Evolutionary conservation across 2,113 vertebrate species (phyloP).

Genomic region (Leucosticte australis): DNA sequence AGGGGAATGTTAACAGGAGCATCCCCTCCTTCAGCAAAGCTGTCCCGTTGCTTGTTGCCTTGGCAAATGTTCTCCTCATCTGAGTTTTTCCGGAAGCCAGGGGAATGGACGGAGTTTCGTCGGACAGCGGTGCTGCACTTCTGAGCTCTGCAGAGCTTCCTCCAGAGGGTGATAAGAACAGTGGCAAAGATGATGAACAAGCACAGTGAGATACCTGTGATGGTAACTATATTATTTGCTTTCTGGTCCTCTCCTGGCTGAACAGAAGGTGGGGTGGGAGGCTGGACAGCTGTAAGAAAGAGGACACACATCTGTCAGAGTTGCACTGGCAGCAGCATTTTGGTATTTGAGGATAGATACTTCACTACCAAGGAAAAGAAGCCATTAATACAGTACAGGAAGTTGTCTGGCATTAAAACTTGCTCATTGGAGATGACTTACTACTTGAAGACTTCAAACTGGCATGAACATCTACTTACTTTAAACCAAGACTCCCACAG

Average conservation of each 20-base stretch:
- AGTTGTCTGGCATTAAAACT: neutral
- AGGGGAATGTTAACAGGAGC: conserved; percentile 66
- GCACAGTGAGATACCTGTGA: conserved; percentile 89
- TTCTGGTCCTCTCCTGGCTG: conserved; percentile 62
- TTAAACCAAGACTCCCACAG: neutral
- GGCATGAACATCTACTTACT: neutral
- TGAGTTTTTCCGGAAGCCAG: conserved; percentile 84
- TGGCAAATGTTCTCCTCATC: conserved; percentile 91
- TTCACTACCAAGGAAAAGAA: neutral
- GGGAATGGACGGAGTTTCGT: conserved; percentile 79
- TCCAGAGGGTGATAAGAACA: conserved; percentile 87
- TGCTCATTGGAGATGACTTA: neutral
- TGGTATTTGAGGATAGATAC: neutral
- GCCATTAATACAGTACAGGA: neutral
- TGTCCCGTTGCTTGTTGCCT: conserved; percentile 81
- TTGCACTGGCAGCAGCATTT: neutral
- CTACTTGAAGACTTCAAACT: neutral
- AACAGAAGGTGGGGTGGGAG: conserved; percentile 46
- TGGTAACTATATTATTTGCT: conserved; percentile 84
- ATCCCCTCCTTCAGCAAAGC: conserved; percentile 79
- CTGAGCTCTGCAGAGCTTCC: conserved; percentile 82
- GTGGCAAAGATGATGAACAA: conserved; percentile 89
- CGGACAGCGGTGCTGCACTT: conserved; percentile 78
- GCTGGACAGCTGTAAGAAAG: conserved; percentile 48
- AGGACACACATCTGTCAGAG: neutral